phyloP scores from a whole-genome alignment of 1,140 invertebrate species.

The Drosophila kikkawai region DNA sequence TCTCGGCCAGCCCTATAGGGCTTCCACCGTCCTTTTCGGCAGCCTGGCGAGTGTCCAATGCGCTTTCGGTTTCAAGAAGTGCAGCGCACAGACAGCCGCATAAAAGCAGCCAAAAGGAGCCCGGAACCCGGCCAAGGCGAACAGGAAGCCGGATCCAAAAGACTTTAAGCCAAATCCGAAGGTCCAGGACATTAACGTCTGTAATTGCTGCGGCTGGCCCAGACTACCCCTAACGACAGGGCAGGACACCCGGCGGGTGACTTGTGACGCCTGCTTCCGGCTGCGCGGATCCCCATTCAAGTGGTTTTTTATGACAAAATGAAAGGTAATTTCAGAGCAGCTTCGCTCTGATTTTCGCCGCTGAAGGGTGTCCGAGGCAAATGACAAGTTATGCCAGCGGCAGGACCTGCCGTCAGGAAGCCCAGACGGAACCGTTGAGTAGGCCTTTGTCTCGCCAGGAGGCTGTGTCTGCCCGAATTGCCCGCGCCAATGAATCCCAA shows the following conservation, averaged over 20 bases:
- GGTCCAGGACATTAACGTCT: conserved; percentile 65
- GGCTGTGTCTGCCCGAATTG: conserved; percentile 53
- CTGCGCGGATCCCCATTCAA: conserved; percentile 64
- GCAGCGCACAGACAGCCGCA: conserved; percentile 52
- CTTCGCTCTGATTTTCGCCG: conserved; percentile 59
- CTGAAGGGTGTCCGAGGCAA: conserved; percentile 61
- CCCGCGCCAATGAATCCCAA: conserved; percentile 32
- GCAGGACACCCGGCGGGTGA: conserved; percentile 20
- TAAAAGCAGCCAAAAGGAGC: conserved; percentile 47
- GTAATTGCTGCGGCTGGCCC: conserved; percentile 74
- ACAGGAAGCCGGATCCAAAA: conserved; percentile 64
- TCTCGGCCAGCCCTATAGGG: conserved; percentile 20
- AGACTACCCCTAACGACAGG: conserved; percentile 59
- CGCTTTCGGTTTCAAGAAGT: conserved; percentile 78
- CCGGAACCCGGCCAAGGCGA: conserved; percentile 29
- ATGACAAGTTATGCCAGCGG: conserved; percentile 72
- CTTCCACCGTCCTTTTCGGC: neutral
- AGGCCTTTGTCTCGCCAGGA: conserved; percentile 63
- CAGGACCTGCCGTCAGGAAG: conserved; percentile 9
- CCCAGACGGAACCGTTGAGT: conserved; percentile 24
- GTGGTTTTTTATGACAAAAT: conserved; percentile 84
- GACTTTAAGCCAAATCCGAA: conserved; percentile 68
- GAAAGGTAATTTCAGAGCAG: conserved; percentile 83
- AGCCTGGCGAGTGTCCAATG: conserved; percentile 37
- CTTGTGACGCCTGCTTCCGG: conserved; percentile 37